A percentile compares a stretch with the other conserved stretches of the same genome.
Conservation (phyloP, 2,113 vertebrate species). For the Hiodon tergisus region DNA sequence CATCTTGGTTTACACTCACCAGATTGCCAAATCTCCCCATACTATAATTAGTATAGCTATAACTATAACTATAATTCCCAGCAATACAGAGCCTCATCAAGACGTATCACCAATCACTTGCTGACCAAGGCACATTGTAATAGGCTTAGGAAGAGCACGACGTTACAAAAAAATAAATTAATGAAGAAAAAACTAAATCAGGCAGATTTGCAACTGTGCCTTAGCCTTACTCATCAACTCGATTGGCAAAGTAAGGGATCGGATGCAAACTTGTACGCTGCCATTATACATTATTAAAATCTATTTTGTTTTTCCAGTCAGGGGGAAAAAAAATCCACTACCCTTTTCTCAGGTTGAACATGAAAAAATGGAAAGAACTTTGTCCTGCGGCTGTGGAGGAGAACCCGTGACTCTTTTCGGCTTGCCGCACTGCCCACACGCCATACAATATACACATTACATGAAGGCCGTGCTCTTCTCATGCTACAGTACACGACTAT, state of each 20-base stretch:
- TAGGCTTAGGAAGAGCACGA: constrained; percentile 46
- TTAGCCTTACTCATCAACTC: constrained; percentile 31
- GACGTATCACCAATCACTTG: too few relatives aligned
- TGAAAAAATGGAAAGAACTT: constrained; percentile 22
- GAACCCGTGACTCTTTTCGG: too few relatives aligned
- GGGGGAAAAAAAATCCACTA: constrained; percentile 21
- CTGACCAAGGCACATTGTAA: background rate
- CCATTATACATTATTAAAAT: constrained; percentile 28
- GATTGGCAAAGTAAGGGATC: constrained; percentile 46
- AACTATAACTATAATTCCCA: too few relatives aligned
- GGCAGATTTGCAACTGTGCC: constrained; percentile 48
- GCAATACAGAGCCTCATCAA: too few relatives aligned
- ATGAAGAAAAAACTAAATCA: constrained; percentile 52
- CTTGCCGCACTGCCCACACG: too few relatives aligned
- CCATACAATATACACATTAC: background rate
- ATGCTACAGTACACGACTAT: too few relatives aligned
- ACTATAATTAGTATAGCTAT: too few relatives aligned
- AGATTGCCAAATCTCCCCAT: too few relatives aligned
- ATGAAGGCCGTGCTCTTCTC: background rate
- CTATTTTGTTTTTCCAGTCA: constrained; percentile 38
- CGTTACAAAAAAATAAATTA: constrained; percentile 21
- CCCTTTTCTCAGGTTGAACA: background rate
- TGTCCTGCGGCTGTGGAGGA: background rate
- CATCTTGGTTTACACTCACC: too few relatives aligned
- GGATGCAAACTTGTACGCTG: constrained; percentile 44